A percentile compares a stretch with the other conserved stretches of the same genome.
phyloP scores from a whole-genome alignment of 2,113 vertebrate species.

The Aptenodytes forsteri region DNA sequence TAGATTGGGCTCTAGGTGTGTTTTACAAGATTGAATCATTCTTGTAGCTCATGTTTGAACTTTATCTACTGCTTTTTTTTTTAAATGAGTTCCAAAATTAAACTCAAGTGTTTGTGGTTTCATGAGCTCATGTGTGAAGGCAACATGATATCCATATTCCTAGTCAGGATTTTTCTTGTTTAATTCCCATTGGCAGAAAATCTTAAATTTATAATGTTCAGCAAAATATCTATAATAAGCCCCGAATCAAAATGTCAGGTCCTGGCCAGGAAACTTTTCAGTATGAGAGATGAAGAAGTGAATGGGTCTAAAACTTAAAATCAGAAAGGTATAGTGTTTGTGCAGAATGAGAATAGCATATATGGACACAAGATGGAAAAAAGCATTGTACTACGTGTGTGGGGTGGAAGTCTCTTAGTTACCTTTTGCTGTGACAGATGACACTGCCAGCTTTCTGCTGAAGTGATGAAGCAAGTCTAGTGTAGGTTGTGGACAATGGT shows the following conservation, averaged over 20 bases:
- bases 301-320: neutral
- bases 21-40: neutral
- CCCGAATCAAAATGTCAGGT: neutral
- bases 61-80: neutral
- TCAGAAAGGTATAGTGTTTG: neutral
- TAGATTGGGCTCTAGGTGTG: neutral
- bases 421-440: neutral
- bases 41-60: neutral
- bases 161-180: neutral
- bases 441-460: neutral
- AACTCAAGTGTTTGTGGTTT: neutral
- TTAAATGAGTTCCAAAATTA: neutral
- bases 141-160: neutral
- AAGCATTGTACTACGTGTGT: neutral
- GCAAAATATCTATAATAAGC: neutral
- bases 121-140: neutral
- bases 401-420: neutral
- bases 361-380: neutral
- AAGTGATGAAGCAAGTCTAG: neutral
- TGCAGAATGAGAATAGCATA: neutral
- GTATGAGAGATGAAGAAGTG: neutral
- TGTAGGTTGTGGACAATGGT: neutral
- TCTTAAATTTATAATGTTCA: neutral
- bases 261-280: neutral
- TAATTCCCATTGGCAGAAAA: neutral